Evolutionary conservation across 2,113 vertebrate species (phyloP).

Genomic region (Aspidoscelis tigris): DNA sequence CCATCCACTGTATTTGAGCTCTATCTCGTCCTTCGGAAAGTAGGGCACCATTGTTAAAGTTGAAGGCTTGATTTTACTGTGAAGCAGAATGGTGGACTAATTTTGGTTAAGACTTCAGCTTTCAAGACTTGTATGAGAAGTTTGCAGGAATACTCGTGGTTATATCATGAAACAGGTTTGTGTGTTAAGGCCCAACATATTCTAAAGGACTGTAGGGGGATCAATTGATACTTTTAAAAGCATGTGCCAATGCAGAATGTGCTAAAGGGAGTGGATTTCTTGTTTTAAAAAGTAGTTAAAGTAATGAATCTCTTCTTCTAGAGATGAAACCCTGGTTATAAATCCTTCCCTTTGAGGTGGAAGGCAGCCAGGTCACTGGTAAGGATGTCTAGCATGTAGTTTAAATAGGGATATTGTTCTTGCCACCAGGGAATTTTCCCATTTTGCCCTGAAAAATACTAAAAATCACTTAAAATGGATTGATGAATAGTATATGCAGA

Average conservation of each 20-base stretch:
- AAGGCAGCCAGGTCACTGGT: slow-evolving; percentile 51
- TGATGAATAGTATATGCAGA: slow-evolving; percentile 29
- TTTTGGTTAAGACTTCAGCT: too few species aligned
- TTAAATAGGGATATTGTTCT: slow-evolving; percentile 14
- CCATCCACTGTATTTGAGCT: neutral
- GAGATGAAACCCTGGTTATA: slow-evolving; percentile 1
- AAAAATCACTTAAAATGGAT: slow-evolving; percentile 45
- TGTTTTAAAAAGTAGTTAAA: neutral
- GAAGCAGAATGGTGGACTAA: neutral
- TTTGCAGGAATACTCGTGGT: neutral
- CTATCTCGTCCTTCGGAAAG: neutral
- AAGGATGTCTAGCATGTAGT: neutral
- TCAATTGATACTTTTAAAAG: neutral
- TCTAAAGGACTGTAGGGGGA: neutral
- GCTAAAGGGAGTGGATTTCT: too few species aligned
- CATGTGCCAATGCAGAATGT: neutral
- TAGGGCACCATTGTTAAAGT: too few species aligned
- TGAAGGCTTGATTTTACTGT: neutral
- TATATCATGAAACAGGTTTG: neutral
- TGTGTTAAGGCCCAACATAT: neutral
- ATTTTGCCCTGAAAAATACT: slow-evolving; percentile 53
- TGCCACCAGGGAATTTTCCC: slow-evolving; percentile 30
- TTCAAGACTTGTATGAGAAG: slow-evolving; percentile 1
- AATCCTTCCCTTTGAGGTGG: slow-evolving; percentile 53
- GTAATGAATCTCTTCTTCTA: neutral